Evolutionary conservation across 2,888 invertebrate genomes (phyloP).

Genomic region (Chrysodeixis includens): DNA sequence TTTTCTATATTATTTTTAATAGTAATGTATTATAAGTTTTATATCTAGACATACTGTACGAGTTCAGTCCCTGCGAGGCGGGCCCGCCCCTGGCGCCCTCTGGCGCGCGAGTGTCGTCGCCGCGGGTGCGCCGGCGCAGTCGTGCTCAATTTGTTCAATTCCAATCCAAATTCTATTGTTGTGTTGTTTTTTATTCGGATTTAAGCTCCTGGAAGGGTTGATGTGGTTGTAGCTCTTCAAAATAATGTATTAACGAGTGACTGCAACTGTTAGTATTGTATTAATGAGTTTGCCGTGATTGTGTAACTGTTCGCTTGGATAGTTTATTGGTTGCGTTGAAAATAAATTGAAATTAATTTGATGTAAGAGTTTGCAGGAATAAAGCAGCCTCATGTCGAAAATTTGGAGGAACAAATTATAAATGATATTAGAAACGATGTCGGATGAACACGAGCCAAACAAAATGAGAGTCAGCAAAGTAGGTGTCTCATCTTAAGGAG

Average conservation of each 20-base stretch:
- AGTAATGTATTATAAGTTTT: not conserved
- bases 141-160: conserved; percentile 51
- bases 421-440: conserved; percentile 19
- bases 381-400: not conserved
- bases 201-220: conserved; percentile 52
- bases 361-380: not conserved
- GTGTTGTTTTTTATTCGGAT: conserved; percentile 57
- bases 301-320: not conserved
- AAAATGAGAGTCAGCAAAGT: conserved; percentile 69
- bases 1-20: too few species aligned
- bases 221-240: conserved; percentile 23
- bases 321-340: not conserved
- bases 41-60: not conserved
- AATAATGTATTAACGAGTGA: conserved; percentile 22
- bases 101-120: conserved; percentile 52
- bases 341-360: not conserved
- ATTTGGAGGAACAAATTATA: conserved; percentile 2
- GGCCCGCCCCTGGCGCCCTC: conserved; percentile 64
- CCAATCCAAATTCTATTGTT: conserved; percentile 56
- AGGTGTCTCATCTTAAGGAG: conserved; percentile 80
- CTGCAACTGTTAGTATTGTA: conserved; percentile 31
- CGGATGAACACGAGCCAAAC: conserved; percentile 26
- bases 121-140: conserved; percentile 57
- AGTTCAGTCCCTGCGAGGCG: conserved; percentile 34
- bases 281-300: not conserved